Base-by-base conservation (phyloP, 2,888 invertebrate species). In the Mythimna impura region DNA sequence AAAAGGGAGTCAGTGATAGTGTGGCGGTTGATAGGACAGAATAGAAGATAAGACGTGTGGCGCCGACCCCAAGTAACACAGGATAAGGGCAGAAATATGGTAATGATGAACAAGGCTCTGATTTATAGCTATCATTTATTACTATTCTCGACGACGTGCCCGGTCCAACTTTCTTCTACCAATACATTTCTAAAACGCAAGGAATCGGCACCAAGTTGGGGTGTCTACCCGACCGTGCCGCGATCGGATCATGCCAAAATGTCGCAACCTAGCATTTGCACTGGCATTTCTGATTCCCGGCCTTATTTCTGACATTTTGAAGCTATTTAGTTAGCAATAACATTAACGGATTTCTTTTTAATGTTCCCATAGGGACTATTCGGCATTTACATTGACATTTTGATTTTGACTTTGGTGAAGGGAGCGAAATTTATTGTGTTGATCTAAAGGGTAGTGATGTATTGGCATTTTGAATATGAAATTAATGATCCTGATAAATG, bases 231-330 rank as follows among this genome's bases (percentile, higher is more conserved):
- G 64, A 89, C 87, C 90, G 85, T 85, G 78, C 58, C 80, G 47
- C 73, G 84, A 88, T 85, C 75, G 74, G 84, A 88, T 89, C 87
- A 82, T 66, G 76, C 78, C 81, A 72, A 90, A 92, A 91, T 91
- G 90, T 86, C 91, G 85, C 72, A 71, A 80, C 82, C 81, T 90
- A 91, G 76, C 91, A 91, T 91, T 91, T 89, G 81, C 73, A 77
- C 79, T 89, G 92, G 80, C 90, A 91, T 91, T 90, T 88, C 69
- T 77, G 73, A 72, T 74, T 72, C 64, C 77, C 85, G 80, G 88
- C 92, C 92, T 91, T 91, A 91, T 88, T 92, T 90, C 89, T 91
- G 91, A 91, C 92, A 92, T 92, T 92, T 89, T 68, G 73, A 1
- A 72, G 86, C 86, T 89, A 87, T 89, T 87, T 88, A 85, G 85